Evolutionary conservation across 2,888 invertebrate species (phyloP).

Genomic region (Tanypteryx hageni): DNA sequence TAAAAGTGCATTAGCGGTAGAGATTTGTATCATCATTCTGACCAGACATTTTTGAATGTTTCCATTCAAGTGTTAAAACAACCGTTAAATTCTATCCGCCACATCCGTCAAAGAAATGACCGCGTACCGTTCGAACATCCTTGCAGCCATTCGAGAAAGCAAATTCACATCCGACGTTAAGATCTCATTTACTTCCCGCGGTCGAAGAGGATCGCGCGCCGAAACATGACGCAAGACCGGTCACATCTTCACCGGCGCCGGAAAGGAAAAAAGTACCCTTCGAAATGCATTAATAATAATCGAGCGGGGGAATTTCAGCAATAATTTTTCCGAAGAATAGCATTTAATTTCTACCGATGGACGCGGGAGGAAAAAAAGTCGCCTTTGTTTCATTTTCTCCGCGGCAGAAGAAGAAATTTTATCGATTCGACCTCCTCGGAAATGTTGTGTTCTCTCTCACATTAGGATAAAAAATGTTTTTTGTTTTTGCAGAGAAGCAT

Average conservation of each 20-base stretch:
- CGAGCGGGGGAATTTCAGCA: slow-evolving; percentile 14
- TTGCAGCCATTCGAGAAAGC: not conserved
- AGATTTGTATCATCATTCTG: too few relatives aligned
- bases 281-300: slow-evolving; percentile 28
- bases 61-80: not conserved
- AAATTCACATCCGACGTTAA: not conserved
- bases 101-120: not conserved
- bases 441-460: slow-evolving; percentile 1
- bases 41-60: not conserved
- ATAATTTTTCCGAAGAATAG: not conserved
- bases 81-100: not conserved
- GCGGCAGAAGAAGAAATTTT: not conserved
- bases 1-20: too few relatives aligned
- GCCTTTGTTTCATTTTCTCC: not conserved
- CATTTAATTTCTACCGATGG: not conserved
- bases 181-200: not conserved
- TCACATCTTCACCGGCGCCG: not conserved
- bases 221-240: not conserved
- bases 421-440: slow-evolving; percentile 39
- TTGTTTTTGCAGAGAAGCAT: too few relatives aligned
- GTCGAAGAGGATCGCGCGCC: not conserved
- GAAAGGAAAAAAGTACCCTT: not conserved
- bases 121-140: not conserved
- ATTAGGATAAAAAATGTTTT: too few relatives aligned
- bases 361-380: not conserved